A percentile compares a stretch with the other conserved stretches of the same genome.
Evolutionary conservation across 2,113 vertebrate genomes (phyloP).

Genomic region (Heterocephalus glaber): DNA sequence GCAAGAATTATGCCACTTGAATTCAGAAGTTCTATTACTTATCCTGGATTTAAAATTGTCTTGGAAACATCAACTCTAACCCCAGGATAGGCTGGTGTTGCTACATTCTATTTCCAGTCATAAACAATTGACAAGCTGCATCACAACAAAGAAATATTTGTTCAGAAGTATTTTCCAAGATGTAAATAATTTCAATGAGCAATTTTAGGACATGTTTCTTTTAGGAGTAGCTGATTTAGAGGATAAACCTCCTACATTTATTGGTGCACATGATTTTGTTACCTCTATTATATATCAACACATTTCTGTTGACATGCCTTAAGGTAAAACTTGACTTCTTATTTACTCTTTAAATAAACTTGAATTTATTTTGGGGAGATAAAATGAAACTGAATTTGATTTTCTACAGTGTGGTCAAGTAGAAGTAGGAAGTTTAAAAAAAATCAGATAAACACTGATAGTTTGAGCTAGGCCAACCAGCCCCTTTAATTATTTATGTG

Average conservation of each 20-base stretch:
- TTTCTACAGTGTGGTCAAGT: neutral
- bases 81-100: neutral
- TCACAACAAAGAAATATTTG: constrained; percentile 19
- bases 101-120: neutral
- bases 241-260: neutral
- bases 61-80: constrained; percentile 19
- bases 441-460: neutral
- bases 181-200: neutral
- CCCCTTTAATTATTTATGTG: neutral
- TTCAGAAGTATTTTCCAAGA: constrained; percentile 28
- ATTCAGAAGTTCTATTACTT: neutral
- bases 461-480: neutral
- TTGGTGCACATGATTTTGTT: neutral
- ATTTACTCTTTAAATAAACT: constrained; percentile 43
- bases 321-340: constrained; percentile 37
- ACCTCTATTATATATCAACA: neutral
- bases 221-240: neutral
- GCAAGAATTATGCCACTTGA: neutral
- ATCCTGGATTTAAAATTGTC: neutral
- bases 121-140: neutral
- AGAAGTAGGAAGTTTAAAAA: neutral
- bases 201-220: constrained; percentile 31
- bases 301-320: neutral
- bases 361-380: constrained; percentile 39
- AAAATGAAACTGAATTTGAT: neutral